phyloP scores from a whole-genome alignment of 2,888 invertebrate genomes.

The Philaethria dido region DNA sequence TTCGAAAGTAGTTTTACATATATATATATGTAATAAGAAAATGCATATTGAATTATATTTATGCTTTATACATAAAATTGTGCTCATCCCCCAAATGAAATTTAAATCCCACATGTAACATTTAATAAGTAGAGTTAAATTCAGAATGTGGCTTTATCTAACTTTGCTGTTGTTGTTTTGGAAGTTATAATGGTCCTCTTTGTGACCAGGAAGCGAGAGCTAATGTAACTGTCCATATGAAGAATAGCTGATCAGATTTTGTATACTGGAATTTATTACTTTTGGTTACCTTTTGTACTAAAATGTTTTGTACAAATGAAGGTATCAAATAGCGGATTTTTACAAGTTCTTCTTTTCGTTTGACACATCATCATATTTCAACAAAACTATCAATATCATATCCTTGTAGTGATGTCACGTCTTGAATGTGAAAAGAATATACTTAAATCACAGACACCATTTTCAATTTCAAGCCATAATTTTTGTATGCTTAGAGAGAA shows the following conservation, averaged over 20 bases:
- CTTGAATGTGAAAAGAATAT: too few species aligned
- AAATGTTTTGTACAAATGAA: neutral
- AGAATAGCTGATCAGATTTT: conserved; percentile 32
- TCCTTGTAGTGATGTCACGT: too few species aligned
- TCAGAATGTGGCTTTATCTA: conserved; percentile 64
- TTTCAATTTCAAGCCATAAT: too few species aligned
- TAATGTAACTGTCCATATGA: conserved; percentile 59
- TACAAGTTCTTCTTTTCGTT: too few species aligned
- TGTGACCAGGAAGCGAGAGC: conserved; percentile 62
- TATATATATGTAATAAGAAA: conserved; percentile 22
- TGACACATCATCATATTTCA: too few species aligned
- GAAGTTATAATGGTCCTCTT: conserved; percentile 71
- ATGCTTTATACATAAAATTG: neutral
- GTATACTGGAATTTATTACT: conserved; percentile 12
- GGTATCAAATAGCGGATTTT: neutral
- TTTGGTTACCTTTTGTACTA: neutral
- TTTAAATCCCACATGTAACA: conserved; percentile 51
- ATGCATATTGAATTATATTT: conserved; percentile 21
- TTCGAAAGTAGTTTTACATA: conserved; percentile 50
- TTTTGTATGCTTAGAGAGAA: too few species aligned
- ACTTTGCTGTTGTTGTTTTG: conserved; percentile 66
- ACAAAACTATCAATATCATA: too few species aligned
- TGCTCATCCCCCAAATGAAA: conserved; percentile 49
- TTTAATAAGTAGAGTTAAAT: conserved; percentile 61
- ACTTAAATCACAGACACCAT: too few species aligned